A percentile compares a stretch with the other conserved stretches of the same genome.
Conservation (phyloP, 2,797 vertebrate species). For the Amniataba percoides region DNA sequence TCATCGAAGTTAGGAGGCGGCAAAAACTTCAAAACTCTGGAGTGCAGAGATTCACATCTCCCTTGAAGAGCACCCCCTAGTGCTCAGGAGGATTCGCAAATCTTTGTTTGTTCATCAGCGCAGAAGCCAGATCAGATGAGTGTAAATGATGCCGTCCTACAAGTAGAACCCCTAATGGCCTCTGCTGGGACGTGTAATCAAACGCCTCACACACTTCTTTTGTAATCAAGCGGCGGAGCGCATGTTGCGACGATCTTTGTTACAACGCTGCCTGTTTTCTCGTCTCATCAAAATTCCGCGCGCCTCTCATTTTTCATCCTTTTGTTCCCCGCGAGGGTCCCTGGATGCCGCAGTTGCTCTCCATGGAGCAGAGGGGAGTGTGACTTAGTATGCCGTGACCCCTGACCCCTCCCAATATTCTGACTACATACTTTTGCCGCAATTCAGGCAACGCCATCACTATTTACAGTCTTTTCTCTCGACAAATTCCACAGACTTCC, state of each 20-base stretch:
- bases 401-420: constrained; percentile 63
- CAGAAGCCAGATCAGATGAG: constrained; percentile 74
- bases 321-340: constrained; percentile 63
- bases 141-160: constrained; percentile 75
- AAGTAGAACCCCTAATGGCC: constrained; percentile 79
- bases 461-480: constrained; percentile 19
- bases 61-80: constrained; percentile 78
- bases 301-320: constrained; percentile 81
- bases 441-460: constrained; percentile 7
- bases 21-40: constrained; percentile 43
- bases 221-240: constrained; percentile 81
- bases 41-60: constrained; percentile 20
- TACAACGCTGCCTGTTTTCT: constrained; percentile 75
- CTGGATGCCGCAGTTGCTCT: constrained; percentile 72
- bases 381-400: constrained; percentile 69
- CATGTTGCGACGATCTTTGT: constrained; percentile 83
- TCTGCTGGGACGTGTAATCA: constrained; percentile 83
- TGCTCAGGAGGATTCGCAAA: constrained; percentile 68
- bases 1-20: constrained; percentile 29
- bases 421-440: constrained; percentile 37
- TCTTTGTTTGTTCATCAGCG: constrained; percentile 58
- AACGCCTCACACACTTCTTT: constrained; percentile 78
- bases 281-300: constrained; percentile 84
- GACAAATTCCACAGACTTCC: constrained; percentile 17
- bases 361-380: constrained; percentile 69